Base-by-base conservation (phyloP, 2,797 vertebrate genomes). In the Adrianichthys oophorus region DNA sequence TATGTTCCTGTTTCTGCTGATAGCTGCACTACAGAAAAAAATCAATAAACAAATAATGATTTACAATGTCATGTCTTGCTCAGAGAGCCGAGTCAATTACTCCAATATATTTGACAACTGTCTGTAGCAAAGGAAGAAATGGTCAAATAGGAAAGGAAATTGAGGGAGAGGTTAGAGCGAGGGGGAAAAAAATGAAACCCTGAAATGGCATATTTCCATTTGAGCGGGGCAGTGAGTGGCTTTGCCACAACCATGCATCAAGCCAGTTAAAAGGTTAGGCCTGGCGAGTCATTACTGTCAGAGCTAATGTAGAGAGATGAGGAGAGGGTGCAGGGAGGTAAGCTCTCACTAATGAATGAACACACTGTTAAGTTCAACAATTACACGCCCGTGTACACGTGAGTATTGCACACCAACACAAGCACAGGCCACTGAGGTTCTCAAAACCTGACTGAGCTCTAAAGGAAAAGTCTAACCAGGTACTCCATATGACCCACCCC, bases 221-320 rank as follows among this genome's bases (percentile, higher is more conserved):
- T 89, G 76, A 87, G 61, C 79, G 7, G 68, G 55, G 82, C 64
- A 76, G 75, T 50, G 26, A 82, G 78, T 76, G 82, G 74, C 75
- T 83, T 82, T 81, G 75, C 85, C 82, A 83, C 84, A 85, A 84
- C 82, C 84, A 86, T 87, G 77, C 84, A 88, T 91, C 86, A 87
- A 71, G 73, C 78, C 76, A 83, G 85, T 88, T 90, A 89, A 91
- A 79, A 89, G 87, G 85, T 87, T 84, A 83, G 84, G 82, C 66
- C 81, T 83, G 78, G 82, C 72, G 78, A 90, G 86, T 86, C 79
- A 84, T 86, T 87, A 88, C 85, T 90, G 90, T 90, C 89, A 90
- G 73, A 89, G 79, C 76, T 88, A 89, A 91, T 90, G 86, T 84
- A 85, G 90, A 90, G 84, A 85, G 84, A 91, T 87, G 87, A 86